Evolutionary conservation across 2,797 vertebrate genomes (phyloP), one percentile per base, ranked within the genome.

Genomic region (Tragopan temminckii): DNA sequence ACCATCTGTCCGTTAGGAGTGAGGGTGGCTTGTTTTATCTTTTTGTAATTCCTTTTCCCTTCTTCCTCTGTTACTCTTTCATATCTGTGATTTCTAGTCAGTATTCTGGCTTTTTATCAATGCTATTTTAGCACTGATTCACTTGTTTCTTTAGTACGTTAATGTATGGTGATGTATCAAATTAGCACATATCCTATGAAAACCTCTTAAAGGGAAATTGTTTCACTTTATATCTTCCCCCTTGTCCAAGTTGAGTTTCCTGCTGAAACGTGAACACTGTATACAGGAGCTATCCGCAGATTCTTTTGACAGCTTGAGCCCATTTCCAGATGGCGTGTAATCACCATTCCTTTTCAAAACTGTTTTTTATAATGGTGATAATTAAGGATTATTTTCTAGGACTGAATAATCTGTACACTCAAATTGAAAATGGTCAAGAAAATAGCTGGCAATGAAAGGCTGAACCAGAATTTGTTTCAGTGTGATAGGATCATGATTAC

Each of bases 301-400:
- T 94, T 87, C 88, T 94, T 96, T 96, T 97, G 80, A 96, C 89
- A 97, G 88, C 68, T 94, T 94, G 75, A 87, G 61, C 80, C 69
- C 33, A 85, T 93, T 97, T 97, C 89, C 94, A 97, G 95, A 96
- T 94, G 85, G 80, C 72, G 18, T 57, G 69, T 89, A 96, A 97
- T 95, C 93, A 96, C 61, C 62, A 85, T 96, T 96, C 36, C n/a
- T 96, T 97, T 97, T 95, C 16, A 97, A 97, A 97, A 95, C 91
- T 96, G 86, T 77, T 96, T 97, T 97, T 96, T 96, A 79, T 94
- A 96, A 97, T 93, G 21, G 88, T 19, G 5, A 95, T 93, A 95
- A 97, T 96, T 96, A 96, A 93, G 80, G 95, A 96, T 96, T 95
- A 93, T 91, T 97, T 94, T 96, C 80, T 92, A 85, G 68, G n/a